phyloP scores from a whole-genome alignment of 2,888 invertebrate genomes.

The Lagria hirta region DNA sequence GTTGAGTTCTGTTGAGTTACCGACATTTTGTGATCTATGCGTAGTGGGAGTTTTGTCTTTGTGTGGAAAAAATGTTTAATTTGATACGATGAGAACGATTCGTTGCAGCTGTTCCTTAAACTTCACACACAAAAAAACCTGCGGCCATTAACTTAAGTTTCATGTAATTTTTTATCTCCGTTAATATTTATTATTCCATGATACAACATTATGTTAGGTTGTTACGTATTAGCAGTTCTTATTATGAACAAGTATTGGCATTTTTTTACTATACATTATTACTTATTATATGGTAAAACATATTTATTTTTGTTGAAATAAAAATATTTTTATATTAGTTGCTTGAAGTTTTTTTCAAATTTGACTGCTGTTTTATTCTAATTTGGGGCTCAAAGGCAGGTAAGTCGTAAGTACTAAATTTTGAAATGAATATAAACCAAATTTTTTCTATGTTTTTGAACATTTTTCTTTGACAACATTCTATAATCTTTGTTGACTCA shows the following conservation, averaged over 20 bases:
- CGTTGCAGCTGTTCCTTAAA: slow-evolving; percentile 45
- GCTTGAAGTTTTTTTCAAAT: no score
- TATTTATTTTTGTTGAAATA: slow-evolving; percentile 43
- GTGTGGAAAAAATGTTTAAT: slow-evolving; percentile 44
- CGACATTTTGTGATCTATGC: slow-evolving; percentile 42
- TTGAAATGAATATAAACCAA: no score
- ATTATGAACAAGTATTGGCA: slow-evolving; percentile 13
- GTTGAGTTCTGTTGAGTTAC: slow-evolving; percentile 39
- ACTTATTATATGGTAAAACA: slow-evolving; percentile 28
- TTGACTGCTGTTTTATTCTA: no score
- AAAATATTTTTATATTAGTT: slow-evolving; percentile 34
- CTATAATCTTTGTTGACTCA: no score
- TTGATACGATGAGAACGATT: slow-evolving; percentile 50
- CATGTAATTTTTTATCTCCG: slow-evolving; percentile 7
- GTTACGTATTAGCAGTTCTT: no score
- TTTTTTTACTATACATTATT: slow-evolving; percentile 15
- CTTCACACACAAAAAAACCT: slow-evolving; percentile 18
- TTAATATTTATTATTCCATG: slow-evolving; percentile 12
- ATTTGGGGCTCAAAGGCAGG: no score
- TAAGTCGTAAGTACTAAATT: no score
- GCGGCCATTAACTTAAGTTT: slow-evolving; percentile 21
- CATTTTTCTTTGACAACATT: no score
- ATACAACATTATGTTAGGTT: slow-evolving; percentile 1
- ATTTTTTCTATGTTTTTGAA: no score
- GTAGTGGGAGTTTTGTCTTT: slow-evolving; percentile 17